Evolutionary conservation across 2,113 vertebrate species (phyloP).

Genomic region (Calidris pygmaea): DNA sequence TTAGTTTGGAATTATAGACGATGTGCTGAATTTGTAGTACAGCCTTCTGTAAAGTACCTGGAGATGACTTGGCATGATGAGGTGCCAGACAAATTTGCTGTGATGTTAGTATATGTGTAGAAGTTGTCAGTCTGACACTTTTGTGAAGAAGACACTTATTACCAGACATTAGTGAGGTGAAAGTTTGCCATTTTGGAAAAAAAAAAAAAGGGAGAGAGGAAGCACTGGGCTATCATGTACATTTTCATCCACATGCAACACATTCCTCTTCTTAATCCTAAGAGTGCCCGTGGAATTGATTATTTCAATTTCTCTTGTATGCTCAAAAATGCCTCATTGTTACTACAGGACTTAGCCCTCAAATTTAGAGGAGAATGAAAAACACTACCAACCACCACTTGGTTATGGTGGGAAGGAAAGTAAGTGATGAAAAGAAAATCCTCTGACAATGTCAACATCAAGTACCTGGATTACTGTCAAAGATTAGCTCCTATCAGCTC

Average conservation of each 20-base stretch:
- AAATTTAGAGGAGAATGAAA: not conserved
- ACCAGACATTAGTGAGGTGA: not conserved
- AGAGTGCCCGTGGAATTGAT: not conserved
- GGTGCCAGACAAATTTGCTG: not conserved
- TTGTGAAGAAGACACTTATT: not conserved
- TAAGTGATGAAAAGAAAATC: not conserved
- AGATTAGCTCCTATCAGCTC: not conserved
- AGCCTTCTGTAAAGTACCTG: not conserved
- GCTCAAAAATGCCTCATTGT: not conserved
- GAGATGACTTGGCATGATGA: not conserved
- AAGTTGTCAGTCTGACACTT: not conserved
- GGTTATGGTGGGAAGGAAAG: not conserved
- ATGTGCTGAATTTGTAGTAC: not conserved
- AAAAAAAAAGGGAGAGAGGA: not conserved
- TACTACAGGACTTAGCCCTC: not conserved
- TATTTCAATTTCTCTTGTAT: not conserved
- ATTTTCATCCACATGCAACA: not conserved
- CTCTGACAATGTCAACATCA: not conserved
- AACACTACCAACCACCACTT: not conserved
- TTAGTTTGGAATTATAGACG: not conserved
- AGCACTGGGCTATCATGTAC: not conserved
- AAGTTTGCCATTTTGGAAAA: not conserved
- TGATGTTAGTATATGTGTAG: not conserved
- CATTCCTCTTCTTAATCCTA: not conserved
- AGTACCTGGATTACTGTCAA: not conserved